phyloP scores from a whole-genome alignment of 1,140 invertebrate species.

The Brachionus paranguensis region DNA sequence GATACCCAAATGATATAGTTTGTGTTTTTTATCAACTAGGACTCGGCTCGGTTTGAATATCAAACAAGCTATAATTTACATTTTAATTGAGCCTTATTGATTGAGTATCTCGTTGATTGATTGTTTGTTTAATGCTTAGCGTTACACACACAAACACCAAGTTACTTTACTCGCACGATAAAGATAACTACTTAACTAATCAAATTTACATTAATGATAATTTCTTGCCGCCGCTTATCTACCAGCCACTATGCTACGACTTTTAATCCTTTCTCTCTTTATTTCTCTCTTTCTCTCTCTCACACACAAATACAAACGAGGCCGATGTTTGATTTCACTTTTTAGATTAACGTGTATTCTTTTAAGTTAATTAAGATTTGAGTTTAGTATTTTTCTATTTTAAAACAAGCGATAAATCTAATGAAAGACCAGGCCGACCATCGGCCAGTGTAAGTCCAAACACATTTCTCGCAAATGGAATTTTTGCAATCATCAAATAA shows the following conservation, averaged over 20 bases:
- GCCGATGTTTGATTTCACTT: slow-evolving; percentile 3
- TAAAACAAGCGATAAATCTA: neutral
- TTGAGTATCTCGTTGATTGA: slow-evolving; percentile 35
- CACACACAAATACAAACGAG: neutral
- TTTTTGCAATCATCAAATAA: neutral
- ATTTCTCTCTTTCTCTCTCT: neutral
- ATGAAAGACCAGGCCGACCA: neutral
- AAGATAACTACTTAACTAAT: slow-evolving; percentile 38
- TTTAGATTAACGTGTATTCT: slow-evolving; percentile 7
- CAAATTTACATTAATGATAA: slow-evolving; percentile 39
- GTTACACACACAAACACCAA: neutral
- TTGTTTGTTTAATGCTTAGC: slow-evolving; percentile 34
- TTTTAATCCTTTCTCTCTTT: neutral
- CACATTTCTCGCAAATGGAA: slow-evolving; percentile 26
- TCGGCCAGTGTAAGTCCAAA: slow-evolving; percentile 16
- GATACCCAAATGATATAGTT: neutral
- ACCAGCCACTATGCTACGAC: neutral
- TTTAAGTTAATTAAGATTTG: slow-evolving; percentile 30
- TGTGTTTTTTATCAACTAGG: neutral
- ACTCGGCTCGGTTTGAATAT: slow-evolving; percentile 7
- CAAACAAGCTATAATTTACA: slow-evolving; percentile 32
- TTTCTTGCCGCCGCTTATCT: slow-evolving; percentile 5
- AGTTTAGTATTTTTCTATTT: neutral
- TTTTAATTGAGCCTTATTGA: slow-evolving; percentile 31
- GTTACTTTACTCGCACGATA: slow-evolving; percentile 11